Evolutionary conservation across 2,888 invertebrate genomes (phyloP).

Genomic region (Cataglyphis albicans): DNA sequence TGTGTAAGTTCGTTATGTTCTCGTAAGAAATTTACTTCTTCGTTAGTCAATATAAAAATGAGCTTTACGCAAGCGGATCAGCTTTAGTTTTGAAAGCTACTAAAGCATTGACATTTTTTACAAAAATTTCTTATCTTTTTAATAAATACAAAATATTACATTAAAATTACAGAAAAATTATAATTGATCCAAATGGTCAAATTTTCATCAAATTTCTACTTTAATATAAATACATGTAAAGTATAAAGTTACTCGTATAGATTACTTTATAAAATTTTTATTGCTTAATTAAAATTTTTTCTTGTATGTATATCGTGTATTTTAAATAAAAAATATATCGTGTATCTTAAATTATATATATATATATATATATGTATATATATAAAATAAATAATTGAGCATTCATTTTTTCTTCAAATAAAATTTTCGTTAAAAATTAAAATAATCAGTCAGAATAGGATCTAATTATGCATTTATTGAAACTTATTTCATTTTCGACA

Average conservation of each 20-base stretch:
- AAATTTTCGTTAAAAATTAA: conserved; percentile 8
- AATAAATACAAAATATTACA: conserved; percentile 13
- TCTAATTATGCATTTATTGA: not conserved
- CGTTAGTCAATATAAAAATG: conserved; percentile 35
- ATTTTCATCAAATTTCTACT: not conserved
- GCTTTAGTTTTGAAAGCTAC: not conserved
- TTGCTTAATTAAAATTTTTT: not conserved
- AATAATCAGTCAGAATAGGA: not conserved
- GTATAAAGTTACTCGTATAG: not conserved
- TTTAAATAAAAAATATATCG: too few species aligned
- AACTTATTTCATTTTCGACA: not conserved
- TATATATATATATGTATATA: too few species aligned
- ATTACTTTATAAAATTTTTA: too few species aligned
- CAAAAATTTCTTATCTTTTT: not conserved
- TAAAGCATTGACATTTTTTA: not conserved
- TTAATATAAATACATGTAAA: not conserved
- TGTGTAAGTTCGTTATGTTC: conserved; percentile 3
- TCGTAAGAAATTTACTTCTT: conserved; percentile 25
- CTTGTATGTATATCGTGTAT: not conserved
- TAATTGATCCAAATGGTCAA: not conserved
- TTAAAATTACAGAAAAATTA: not conserved
- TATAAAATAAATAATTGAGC: not conserved
- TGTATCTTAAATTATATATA: not conserved
- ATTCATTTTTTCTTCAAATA: not conserved
- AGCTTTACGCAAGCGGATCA: conserved; percentile 9